Percentiles rank a stretch among this genome's conserved stretches.
These are phyloP conservation scores for Dolichallabes microphthalmus DNA, from an alignment of 2,113 vertebrate species.

Conservation along the genomic window DNA sequence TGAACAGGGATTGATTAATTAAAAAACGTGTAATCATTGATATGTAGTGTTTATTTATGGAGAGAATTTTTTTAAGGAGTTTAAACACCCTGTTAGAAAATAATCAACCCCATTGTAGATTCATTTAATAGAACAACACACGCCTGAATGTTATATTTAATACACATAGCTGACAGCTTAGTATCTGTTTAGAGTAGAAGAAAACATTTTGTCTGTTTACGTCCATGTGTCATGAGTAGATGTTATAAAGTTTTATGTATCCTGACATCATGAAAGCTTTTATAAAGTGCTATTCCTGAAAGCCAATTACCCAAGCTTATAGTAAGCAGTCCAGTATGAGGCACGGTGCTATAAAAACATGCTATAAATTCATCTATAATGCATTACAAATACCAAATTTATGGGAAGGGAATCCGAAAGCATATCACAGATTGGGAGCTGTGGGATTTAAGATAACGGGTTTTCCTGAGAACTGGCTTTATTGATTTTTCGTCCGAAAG, in stretches of 20 bases:
- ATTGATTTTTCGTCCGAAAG: background rate
- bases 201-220: background rate
- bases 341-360: background rate
- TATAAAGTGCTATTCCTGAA: background rate
- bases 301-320: background rate
- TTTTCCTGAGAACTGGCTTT: background rate
- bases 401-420: background rate
- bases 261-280: background rate
- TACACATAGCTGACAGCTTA: background rate
- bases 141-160: background rate
- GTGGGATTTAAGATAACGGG: background rate
- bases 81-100: background rate
- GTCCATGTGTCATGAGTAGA: background rate
- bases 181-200: background rate
- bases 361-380: background rate
- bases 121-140: background rate
- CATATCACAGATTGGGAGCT: background rate
- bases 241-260: background rate
- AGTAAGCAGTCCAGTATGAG: background rate
- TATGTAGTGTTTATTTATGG: background rate
- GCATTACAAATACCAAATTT: background rate
- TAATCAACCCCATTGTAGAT: background rate
- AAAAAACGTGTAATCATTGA: background rate
- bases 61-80: background rate
- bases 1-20: background rate